Evolutionary conservation across 1,140 invertebrate genomes (phyloP), one percentile per base, ranked within the genome.

Genomic region (Halictus rubicundus): DNA sequence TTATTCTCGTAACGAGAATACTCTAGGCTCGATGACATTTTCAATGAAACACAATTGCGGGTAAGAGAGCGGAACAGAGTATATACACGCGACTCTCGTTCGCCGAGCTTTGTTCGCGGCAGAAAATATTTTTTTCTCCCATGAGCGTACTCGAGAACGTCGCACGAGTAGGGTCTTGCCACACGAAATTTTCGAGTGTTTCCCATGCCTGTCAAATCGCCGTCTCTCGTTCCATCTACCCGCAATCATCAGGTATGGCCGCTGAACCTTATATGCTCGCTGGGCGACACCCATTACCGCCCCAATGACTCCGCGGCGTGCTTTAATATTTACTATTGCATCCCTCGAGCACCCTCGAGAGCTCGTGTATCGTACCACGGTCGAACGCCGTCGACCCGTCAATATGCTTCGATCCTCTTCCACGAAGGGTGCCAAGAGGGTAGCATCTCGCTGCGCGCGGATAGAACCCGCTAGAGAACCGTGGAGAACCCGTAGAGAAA

Each of bases 291-390:
- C 89, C 87, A 91, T 92, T 91, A 92, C 79, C 88, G 61, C 74
- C 73, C 84, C 86, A 78, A 74, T 88, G 89, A 91, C 87, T 89
- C 84, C 82, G 90, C 84, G 82, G 79, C 77, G 84, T 83, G 87
- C 82, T 89, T 89, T 89, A 90, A 90, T 92, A 91, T 91, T 91
- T 91, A 91, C 90, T 87, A 90, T 90, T 90, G 82, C 84, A 88
- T 89, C 81, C 73, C 83, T 89, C 78, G 82, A 90, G 85, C 68
- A 86, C 85, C 82, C 85, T 89, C 75, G 84, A 87, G 68, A 19
- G 61, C 49, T 54, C 86, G 85, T 84, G 84, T 88, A 88, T 88
- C 87, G 74, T 79, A 80, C 75, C 71, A 86, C 84, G 84, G 76
- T 88, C 78, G 89, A 91, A 90, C 91, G 83, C 83, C 87, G 86